A percentile compares a stretch with the other conserved stretches of the same genome.
phyloP scores from a whole-genome alignment of 2,797 vertebrate genomes.

The Allobates femoralis region DNA sequence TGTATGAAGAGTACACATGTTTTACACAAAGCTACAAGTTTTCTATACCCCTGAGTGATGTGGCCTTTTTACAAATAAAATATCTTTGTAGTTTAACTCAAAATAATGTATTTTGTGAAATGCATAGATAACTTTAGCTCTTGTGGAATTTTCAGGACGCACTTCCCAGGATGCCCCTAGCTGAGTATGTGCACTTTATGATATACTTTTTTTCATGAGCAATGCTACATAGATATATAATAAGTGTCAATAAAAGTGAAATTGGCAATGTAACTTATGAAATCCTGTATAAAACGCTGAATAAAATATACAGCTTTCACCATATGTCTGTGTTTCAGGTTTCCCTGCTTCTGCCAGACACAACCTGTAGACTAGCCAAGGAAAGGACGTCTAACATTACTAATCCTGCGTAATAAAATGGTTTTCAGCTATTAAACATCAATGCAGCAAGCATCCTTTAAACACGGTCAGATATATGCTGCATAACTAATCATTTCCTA shows the following conservation, averaged over 20 bases:
- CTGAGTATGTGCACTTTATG: too few species aligned
- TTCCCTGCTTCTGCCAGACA: conserved; percentile 43
- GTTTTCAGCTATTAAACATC: conserved; percentile 59
- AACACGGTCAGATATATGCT: conserved; percentile 63
- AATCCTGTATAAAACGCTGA: background rate
- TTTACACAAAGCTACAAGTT: too few species aligned
- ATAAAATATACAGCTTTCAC: background rate
- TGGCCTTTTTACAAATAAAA: too few species aligned
- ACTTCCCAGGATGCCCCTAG: too few species aligned
- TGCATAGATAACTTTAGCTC: too few species aligned
- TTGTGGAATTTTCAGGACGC: too few species aligned
- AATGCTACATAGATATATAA: too few species aligned
- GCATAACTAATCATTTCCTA: conserved; percentile 65
- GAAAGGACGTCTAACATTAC: conserved; percentile 61
- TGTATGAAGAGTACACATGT: too few species aligned
- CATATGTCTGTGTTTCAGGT: conserved; percentile 28
- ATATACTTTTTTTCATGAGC: too few species aligned
- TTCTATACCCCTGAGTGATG: too few species aligned
- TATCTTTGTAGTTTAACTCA: too few species aligned
- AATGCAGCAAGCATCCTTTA: conserved; percentile 51
- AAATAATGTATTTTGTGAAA: too few species aligned
- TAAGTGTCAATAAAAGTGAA: background rate
- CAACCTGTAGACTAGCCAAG: conserved; percentile 52
- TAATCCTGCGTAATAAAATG: conserved; percentile 61
- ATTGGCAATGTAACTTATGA: background rate